Evolutionary conservation across 2,888 invertebrate genomes (phyloP).

Genomic region (Dasysyrphus tricinctus): DNA sequence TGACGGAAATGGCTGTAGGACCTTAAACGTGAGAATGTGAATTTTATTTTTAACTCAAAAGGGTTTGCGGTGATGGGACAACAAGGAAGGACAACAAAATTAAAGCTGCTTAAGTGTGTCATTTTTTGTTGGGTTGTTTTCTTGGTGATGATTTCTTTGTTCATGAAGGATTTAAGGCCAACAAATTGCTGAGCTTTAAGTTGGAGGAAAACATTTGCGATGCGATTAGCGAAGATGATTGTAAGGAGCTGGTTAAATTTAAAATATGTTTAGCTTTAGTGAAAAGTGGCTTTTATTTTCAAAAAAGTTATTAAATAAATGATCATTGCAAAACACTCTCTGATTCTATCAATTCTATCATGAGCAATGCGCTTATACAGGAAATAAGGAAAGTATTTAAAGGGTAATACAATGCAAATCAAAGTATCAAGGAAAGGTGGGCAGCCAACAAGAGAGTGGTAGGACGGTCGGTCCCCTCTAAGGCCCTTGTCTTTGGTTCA

Average conservation of each 20-base stretch:
- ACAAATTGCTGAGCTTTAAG: constrained; percentile 18
- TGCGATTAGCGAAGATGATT: background rate
- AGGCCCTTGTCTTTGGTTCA: too few relatives aligned
- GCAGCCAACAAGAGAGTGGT: too few relatives aligned
- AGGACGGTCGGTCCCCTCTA: too few relatives aligned
- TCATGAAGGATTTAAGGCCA: background rate
- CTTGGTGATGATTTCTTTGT: constrained; percentile 4
- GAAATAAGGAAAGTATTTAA: too few relatives aligned
- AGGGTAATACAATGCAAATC: too few relatives aligned
- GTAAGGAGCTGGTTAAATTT: background rate
- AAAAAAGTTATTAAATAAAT: too few relatives aligned
- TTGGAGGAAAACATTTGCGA: background rate
- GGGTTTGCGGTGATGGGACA: background rate
- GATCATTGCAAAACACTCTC: too few relatives aligned
- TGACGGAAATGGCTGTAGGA: constrained; percentile 60
- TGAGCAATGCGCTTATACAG: too few relatives aligned
- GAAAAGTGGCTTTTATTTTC: background rate
- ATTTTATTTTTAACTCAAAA: constrained; percentile 16
- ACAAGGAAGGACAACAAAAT: constrained; percentile 15
- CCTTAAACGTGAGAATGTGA: constrained; percentile 41
- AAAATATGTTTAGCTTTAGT: background rate
- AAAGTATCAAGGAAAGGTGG: too few relatives aligned
- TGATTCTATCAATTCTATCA: too few relatives aligned
- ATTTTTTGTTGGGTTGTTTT: constrained; percentile 32
- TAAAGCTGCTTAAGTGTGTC: constrained; percentile 24